These are phyloP conservation scores for Phataginus tetradactyla DNA, from an alignment of 2,797 vertebrate species.

Conservation along the genomic window DNA sequence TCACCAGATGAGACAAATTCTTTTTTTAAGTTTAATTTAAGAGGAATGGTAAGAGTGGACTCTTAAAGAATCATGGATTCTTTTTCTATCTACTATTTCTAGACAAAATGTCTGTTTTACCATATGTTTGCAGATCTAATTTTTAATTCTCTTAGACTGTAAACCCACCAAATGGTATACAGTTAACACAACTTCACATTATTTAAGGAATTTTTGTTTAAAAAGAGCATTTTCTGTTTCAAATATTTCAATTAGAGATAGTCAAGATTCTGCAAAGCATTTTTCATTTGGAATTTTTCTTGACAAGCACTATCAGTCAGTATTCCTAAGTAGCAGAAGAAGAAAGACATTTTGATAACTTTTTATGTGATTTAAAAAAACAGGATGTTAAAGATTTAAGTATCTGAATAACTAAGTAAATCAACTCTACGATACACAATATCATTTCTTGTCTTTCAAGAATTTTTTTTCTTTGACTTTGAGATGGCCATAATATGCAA, in stretches of 20 bases:
- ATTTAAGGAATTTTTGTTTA: conserved; percentile 5
- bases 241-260: not conserved
- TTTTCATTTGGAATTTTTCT: conserved; percentile 16
- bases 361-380: not conserved
- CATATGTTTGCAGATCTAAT: conserved; percentile 28
- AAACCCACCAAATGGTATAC: not conserved
- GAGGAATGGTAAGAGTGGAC: not conserved
- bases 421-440: not conserved
- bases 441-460: not conserved
- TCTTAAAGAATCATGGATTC: not conserved
- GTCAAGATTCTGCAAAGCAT: not conserved
- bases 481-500: not conserved
- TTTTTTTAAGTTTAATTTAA: not conserved
- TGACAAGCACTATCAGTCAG: not conserved
- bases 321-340: not conserved
- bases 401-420: not conserved
- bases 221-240: not conserved
- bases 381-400: too few species aligned
- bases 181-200: not conserved
- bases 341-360: not conserved
- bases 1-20: not conserved
- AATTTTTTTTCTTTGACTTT: not conserved
- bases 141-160: conserved; percentile 3
- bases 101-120: not conserved
- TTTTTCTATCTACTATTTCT: not conserved